phyloP scores from a whole-genome alignment of 2,113 vertebrate species.

The Lates calcarifer region DNA sequence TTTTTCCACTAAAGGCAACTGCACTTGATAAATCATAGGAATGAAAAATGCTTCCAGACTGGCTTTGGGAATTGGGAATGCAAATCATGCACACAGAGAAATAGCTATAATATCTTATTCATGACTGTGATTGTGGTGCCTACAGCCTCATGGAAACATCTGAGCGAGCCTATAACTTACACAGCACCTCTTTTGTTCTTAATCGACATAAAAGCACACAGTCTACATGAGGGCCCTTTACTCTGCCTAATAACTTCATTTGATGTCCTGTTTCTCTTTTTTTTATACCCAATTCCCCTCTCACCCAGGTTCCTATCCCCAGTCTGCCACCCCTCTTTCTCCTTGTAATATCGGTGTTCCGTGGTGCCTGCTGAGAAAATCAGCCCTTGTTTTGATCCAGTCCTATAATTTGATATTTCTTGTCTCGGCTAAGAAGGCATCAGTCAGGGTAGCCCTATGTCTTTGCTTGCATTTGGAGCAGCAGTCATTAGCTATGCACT shows the following conservation, averaged over 20 bases:
- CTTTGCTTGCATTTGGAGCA: constrained; percentile 59
- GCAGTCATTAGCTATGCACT: constrained; percentile 70
- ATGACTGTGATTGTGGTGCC: constrained; percentile 4
- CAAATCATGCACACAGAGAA: constrained; percentile 24
- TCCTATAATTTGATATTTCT: constrained; percentile 53
- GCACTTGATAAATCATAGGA: constrained; percentile 26
- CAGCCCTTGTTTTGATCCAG: constrained; percentile 31
- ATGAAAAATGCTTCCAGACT: constrained; percentile 33
- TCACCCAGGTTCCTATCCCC: background rate
- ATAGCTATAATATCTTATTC: constrained; percentile 37
- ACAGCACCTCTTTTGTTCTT: constrained; percentile 37
- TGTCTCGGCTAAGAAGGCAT: constrained; percentile 21
- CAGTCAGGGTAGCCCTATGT: constrained; percentile 20
- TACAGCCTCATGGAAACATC: background rate
- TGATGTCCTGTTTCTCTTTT: constrained; percentile 20
- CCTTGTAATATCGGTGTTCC: background rate
- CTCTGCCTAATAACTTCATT: constrained; percentile 19
- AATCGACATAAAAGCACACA: constrained; percentile 4
- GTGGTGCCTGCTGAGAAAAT: constrained; percentile 27
- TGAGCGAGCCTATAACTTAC: constrained; percentile 7
- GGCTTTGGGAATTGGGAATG: constrained; percentile 33
- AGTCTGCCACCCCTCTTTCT: background rate
- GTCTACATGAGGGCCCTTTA: constrained; percentile 9
- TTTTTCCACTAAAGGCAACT: background rate
- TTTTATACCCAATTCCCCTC: background rate